Base-by-base conservation (phyloP, 2,888 invertebrate species). In the Lymantria dispar region DNA sequence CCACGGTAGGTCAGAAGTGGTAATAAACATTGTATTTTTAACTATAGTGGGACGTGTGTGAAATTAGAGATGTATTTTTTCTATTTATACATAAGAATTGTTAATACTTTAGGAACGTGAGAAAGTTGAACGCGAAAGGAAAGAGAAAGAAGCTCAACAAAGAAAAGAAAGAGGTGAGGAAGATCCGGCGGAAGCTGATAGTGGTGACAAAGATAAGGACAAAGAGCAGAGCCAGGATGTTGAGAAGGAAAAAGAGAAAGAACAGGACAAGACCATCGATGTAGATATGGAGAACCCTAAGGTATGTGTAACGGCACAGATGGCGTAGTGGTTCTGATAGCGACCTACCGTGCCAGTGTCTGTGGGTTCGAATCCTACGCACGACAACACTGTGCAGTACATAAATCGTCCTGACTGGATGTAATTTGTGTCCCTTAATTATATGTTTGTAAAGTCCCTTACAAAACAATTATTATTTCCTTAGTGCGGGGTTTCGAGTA, bases 71-170 rank as follows among this genome's bases (percentile, higher is more conserved):
- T n/a, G n/a, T n/a, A n/a, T n/a, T n/a, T 22, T 22, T 22, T 22
- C 22, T 22, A 22, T 22, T 36, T 3, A 3, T 36, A 36, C 36
- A 36, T 11, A 36, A 36, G n/a, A 22, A 22, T 22, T 22, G 22
- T 38, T 38, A 8, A 11, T 29, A 11, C 11, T 42, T 12, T 54
- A 84, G 84, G 85, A 86, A 52, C 76, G 78, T 29, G 83, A 81
- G 50, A 79, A 56, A 49, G 52, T 60, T 51, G 83, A 80, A 1
- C 76, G 72, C 9, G 80, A 83, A 44, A 74, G 43, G n/a, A 77
- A 76, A 50, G 80, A 76, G 40, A 75, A 60, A 42, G 76, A 76
- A 48, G 62, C 52, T 0, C 69, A 73, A 36, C 78, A 70, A 55
- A 70, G 52, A 53, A 68, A 62, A 40, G 79, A 69, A 3, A 56